Evolutionary conservation across 2,797 vertebrate species (phyloP).

Genomic region (Natrix natrix): DNA sequence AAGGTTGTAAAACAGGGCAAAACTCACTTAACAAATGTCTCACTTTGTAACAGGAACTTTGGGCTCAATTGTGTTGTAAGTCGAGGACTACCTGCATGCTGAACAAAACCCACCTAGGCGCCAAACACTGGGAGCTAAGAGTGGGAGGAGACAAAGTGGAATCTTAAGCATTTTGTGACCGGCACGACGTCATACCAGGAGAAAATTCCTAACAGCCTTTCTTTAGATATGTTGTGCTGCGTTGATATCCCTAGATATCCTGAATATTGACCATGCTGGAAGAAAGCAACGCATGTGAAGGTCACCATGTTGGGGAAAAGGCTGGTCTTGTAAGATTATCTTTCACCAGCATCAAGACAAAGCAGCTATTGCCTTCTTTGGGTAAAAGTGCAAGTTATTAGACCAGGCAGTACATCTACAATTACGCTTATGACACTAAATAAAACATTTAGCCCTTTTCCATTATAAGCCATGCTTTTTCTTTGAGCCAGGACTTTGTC

Average conservation of each 20-base stretch:
- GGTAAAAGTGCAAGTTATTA: not conserved
- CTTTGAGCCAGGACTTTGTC: not conserved
- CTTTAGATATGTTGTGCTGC: not conserved
- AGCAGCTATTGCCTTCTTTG: not conserved
- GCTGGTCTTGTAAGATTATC: not conserved
- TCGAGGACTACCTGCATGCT: not conserved
- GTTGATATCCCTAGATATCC: not conserved
- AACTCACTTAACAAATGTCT: not conserved
- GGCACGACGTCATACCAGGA: not conserved
- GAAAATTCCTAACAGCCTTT: not conserved
- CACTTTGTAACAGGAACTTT: not conserved
- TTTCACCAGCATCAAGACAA: not conserved
- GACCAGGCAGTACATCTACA: not conserved
- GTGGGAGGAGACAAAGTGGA: not conserved
- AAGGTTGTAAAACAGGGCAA: not conserved
- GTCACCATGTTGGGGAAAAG: not conserved
- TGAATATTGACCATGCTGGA: not conserved
- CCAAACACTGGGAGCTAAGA: not conserved
- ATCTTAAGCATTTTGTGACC: not conserved
- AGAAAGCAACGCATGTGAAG: not conserved
- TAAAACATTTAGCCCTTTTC: not conserved
- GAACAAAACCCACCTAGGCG: not conserved
- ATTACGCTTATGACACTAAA: not conserved
- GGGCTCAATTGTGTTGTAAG: not conserved
- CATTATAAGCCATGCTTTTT: not conserved